Percentiles rank a stretch among this genome's conserved stretches.
These are phyloP conservation scores for Ostrea denselamellosa DNA, from an alignment of 1,140 invertebrate genomes.

Conservation along the genomic window DNA sequence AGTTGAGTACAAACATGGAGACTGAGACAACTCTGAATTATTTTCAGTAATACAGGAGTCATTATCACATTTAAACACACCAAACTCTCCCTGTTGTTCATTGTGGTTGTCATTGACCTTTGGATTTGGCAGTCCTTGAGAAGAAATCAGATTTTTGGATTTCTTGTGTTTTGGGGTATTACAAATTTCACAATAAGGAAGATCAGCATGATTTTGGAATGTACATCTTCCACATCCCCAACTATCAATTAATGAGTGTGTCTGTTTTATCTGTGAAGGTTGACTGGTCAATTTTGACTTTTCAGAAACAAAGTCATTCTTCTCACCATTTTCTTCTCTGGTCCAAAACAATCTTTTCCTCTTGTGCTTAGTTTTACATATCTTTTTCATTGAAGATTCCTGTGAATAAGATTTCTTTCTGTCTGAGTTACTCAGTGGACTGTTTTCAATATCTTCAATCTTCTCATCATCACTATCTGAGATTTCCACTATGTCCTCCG, in stretches of 20 bases:
- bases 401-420: not conserved
- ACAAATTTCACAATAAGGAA: slow-evolving; percentile 74
- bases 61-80: not conserved
- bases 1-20: not conserved
- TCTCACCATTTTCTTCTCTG: slow-evolving; percentile 34
- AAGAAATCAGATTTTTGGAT: not conserved
- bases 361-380: not conserved
- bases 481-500: not conserved
- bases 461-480: slow-evolving; percentile 1
- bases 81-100: not conserved
- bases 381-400: not conserved
- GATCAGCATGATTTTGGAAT: slow-evolving; percentile 67
- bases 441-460: not conserved
- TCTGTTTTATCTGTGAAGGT: slow-evolving; percentile 1
- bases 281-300: slow-evolving; percentile 12
- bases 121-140: not conserved
- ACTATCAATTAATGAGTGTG: not conserved
- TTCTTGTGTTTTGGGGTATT: slow-evolving; percentile 62
- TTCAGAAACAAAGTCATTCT: slow-evolving; percentile 45
- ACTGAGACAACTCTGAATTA: not conserved
- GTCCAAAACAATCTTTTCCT: not conserved
- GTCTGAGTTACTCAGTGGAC: not conserved
- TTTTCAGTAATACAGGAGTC: not conserved
- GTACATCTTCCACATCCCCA: slow-evolving; percentile 70
- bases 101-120: not conserved